Conservation (phyloP, 2,113 vertebrate species). For the Grus americana region DNA sequence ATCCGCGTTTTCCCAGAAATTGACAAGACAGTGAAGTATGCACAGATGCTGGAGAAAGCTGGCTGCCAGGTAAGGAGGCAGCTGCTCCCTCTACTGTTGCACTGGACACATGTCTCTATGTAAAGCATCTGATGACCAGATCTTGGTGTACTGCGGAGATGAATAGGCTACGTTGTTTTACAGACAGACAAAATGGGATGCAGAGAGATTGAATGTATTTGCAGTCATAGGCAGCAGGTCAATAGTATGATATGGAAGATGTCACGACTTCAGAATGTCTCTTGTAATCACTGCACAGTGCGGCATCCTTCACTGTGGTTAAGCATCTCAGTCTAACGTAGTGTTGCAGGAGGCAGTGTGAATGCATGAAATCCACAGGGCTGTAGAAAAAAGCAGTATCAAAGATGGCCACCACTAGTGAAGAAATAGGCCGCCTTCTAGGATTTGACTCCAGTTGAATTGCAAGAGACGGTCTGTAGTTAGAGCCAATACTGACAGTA, state of each 20-base stretch:
- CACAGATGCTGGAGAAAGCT: conserved; percentile 94
- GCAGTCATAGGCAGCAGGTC: not conserved
- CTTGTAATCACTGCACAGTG: not conserved
- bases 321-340: not conserved
- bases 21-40: conserved; percentile 91
- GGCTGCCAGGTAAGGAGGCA: conserved; percentile 91
- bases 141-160: not conserved
- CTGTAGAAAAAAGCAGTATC: not conserved
- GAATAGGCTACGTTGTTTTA: not conserved
- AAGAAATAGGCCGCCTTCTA: not conserved
- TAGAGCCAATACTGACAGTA: not conserved
- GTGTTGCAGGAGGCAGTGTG: not conserved
- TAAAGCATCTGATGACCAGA: not conserved
- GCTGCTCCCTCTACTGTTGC: not conserved
- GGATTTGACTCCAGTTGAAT: not conserved
- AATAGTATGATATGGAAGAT: not conserved
- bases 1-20: conserved; percentile 94
- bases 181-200: not conserved
- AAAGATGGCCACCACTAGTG: not conserved
- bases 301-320: not conserved
- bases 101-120: not conserved
- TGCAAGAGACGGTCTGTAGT: not conserved
- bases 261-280: not conserved
- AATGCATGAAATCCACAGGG: not conserved
- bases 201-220: not conserved